Base-by-base conservation (phyloP, 30 jellyfish, hydroid and myxozoan species). In the Rhopilema esculentum region DNA sequence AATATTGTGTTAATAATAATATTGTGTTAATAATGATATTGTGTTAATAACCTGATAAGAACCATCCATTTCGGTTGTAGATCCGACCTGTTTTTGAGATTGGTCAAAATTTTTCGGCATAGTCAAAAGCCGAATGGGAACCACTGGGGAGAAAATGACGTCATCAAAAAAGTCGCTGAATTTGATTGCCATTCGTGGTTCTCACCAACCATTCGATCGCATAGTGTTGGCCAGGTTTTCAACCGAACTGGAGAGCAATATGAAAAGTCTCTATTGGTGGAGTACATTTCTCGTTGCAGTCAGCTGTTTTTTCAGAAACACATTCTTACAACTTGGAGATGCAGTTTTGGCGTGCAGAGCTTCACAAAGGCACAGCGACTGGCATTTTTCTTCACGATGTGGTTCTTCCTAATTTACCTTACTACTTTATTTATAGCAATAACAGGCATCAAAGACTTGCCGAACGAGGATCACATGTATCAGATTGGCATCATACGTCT, bases 121-220 rank as follows among this genome's bases (percentile, higher is more conserved):
- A 84, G 93, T 49, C 81, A 84, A 48, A 84, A 84, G 49, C 93
- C 93, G 33, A 73, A 66, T 28, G 93, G 93, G 18, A 73, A 27
- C 64, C 93, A 51, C 30, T 84, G 93, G 93, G 49, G 87, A 19
- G 85, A 72, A 27, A 75, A 72, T 71, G 93, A 84, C 69, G 23
- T 72, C 82, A 84, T 84, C 28, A 72, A 77, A 18, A 73, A 66
- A 22, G 25, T 73, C 4, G 93, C 82, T 27, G 68, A 28, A 31
- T 84, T 84, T n/a, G 87, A 84, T 22, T 84, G 93, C 32, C 93
- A 84, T 27, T 1, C 93, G 57, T 84, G 88, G 93, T 84, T 84
- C 28, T 77, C 83, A n/a, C 93, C 93, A 16, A 75, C 82, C 18
- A 65, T 50, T 8, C 31, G 24, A 33, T 30, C 93, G 1, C 78